Percentiles rank a stretch among this genome's conserved stretches.
Evolutionary conservation across 2,797 vertebrate genomes (phyloP).

Genomic region (Fistularia commersonii): DNA sequence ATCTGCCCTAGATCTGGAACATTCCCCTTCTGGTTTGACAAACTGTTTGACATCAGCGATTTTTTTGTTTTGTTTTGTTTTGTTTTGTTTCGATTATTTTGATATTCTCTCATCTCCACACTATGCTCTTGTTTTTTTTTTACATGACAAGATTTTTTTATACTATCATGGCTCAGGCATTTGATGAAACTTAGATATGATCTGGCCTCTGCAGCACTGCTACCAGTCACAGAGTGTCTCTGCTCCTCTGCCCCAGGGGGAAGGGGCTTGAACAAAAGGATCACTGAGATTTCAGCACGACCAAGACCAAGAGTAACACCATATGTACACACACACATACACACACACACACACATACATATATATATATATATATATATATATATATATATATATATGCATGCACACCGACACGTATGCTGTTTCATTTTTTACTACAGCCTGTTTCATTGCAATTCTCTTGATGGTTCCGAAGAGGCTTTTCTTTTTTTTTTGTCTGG

Average conservation of each 20-base stretch:
- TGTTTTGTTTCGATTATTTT: no score
- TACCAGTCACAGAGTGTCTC: constrained; percentile 49
- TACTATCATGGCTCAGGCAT: constrained; percentile 50
- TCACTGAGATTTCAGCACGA: constrained; percentile 36
- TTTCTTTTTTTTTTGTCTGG: constrained; percentile 14
- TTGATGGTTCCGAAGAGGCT: no score
- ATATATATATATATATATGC: no score
- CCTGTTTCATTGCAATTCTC: no score
- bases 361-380: no score
- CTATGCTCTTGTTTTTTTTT: constrained; percentile 34
- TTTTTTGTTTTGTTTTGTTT: no score
- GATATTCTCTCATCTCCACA: constrained; percentile 56
- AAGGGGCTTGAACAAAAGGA: constrained; percentile 22
- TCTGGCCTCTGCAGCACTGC: constrained; percentile 57
- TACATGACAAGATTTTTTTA: constrained; percentile 50
- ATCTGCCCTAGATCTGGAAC: constrained; percentile 69
- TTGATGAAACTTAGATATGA: constrained; percentile 64
- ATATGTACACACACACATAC: no score
- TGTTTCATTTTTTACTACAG: no score
- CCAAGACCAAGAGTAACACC: constrained; percentile 10
- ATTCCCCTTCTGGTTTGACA: constrained; percentile 80
- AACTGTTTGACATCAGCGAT: constrained; percentile 78
- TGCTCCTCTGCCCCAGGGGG: constrained; percentile 35
- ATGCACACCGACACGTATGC: no score
- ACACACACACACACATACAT: no score